Evolutionary conservation across 1,140 invertebrate genomes (phyloP).

Genomic region (Elysia chlorotica): DNA sequence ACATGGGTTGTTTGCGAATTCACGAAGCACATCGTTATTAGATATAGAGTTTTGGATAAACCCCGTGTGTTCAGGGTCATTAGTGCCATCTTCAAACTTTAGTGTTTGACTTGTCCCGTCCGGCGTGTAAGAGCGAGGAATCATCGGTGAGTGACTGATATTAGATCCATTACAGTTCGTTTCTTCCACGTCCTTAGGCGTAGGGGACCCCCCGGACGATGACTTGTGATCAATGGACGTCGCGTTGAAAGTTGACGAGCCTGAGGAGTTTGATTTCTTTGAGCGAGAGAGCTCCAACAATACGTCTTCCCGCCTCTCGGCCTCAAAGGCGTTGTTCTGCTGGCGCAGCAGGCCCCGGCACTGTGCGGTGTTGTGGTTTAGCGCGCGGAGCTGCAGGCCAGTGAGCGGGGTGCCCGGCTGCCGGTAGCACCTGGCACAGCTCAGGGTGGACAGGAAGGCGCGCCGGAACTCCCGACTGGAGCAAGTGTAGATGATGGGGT

Average conservation of each 20-base stretch:
- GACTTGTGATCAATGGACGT: background rate
- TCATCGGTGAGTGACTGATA: too few relatives aligned
- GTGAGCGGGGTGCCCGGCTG: constrained; percentile 26
- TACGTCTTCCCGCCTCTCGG: background rate
- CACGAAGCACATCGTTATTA: too few relatives aligned
- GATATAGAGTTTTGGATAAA: too few relatives aligned
- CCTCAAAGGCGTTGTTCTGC: background rate
- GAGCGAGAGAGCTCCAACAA: background rate
- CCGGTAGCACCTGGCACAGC: constrained; percentile 28
- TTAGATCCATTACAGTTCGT: too few relatives aligned
- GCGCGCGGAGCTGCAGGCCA: constrained; percentile 8
- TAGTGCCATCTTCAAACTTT: too few relatives aligned
- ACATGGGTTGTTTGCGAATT: too few relatives aligned
- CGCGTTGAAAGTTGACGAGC: background rate
- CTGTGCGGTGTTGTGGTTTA: too few relatives aligned
- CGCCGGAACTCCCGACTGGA: constrained; percentile 95
- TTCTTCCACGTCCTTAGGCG: too few relatives aligned
- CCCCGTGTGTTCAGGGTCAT: too few relatives aligned
- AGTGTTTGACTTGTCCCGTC: too few relatives aligned
- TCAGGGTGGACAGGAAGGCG: constrained; percentile 52
- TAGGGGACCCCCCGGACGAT: too few relatives aligned
- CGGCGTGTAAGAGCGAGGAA: too few relatives aligned
- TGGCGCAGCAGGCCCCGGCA: background rate
- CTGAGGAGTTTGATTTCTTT: background rate
- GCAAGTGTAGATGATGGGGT: constrained; percentile 95